Evolutionary conservation across 2,113 vertebrate species (phyloP), one percentile per base, ranked within the genome.

Genomic region (Ardeotis arabs): DNA sequence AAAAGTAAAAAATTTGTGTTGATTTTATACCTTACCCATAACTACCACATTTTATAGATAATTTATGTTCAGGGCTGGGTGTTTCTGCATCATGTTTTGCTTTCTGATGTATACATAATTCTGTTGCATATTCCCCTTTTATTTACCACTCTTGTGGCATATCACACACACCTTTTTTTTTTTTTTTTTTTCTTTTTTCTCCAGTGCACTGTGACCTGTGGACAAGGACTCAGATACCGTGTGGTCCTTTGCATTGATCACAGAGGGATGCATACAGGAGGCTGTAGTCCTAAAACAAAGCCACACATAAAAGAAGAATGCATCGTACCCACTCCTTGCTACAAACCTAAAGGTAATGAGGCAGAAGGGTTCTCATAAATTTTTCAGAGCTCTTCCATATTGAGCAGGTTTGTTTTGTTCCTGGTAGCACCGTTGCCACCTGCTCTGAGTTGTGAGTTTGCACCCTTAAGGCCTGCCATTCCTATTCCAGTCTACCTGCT

Each of bases 251-350:
- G 99, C 97, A 99, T 99, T 62, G 99, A 99, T 96, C 98, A 99
- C 96, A 98, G 99, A 52, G 99, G 99, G 7, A 98, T 99, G 81
- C 99, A 99, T 59, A 99, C 99, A 9, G 99, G 99, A 63, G 99
- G 99, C 56, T 99, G 99, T 91, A 99, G 98, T 89, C 97, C 98
- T 62, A 98, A 99, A 97, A 99, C 99, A 94, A 99, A 99, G 94
- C 99, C 99, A 47, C 99, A 99, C 97, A 99, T 99, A 93, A 99
- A 99, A 95, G 99, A 99, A 96, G 99, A 99, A 96, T 99, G 99
- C 73, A 94, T 99, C 29, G 97, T 99, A 41, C 98, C 99, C 22
- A 98, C 99, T 47, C 99, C 99, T 69, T 99, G 99, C 97, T 99
- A 99, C 97, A 99, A 99, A 92, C 98, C 99, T 70, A 98, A 98